phyloP scores from a whole-genome alignment of 2,113 vertebrate species.

The Mustelus asterias region DNA sequence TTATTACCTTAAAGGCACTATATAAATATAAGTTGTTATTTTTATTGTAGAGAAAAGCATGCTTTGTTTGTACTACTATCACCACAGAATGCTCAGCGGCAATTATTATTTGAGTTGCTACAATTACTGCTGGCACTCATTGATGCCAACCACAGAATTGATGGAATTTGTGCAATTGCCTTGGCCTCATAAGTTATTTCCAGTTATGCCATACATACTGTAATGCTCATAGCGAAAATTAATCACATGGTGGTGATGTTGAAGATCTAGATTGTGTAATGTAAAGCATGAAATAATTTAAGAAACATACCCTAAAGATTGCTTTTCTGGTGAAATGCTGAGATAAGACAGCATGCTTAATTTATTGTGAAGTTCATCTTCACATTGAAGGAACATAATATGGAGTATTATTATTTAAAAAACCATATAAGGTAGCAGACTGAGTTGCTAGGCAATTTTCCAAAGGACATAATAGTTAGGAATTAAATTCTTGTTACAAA shows the following conservation, averaged over 20 bases:
- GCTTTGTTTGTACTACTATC: not conserved
- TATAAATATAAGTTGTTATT: not conserved
- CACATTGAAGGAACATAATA: not conserved
- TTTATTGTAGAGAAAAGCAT: not conserved
- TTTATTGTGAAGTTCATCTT: not conserved
- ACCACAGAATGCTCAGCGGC: not conserved
- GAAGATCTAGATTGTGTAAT: not conserved
- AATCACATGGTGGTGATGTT: not conserved
- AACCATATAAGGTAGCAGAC: not conserved
- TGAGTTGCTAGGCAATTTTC: not conserved
- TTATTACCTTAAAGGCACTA: not conserved
- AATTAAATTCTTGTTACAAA: not conserved
- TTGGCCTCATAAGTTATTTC: not conserved
- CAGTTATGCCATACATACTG: not conserved
- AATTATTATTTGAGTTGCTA: slow-evolving; percentile 14
- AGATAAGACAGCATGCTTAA: not conserved
- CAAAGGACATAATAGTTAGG: not conserved
- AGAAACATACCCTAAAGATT: not conserved
- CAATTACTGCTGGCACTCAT: slow-evolving; percentile 1
- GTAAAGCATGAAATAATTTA: not conserved
- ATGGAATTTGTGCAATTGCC: not conserved
- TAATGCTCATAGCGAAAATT: not conserved
- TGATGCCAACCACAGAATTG: not conserved
- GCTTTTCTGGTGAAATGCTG: not conserved
- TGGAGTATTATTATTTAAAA: not conserved